These are phyloP conservation scores for Galeruca laticollis DNA, from an alignment of 2,888 invertebrate species.

Conservation along the genomic window DNA sequence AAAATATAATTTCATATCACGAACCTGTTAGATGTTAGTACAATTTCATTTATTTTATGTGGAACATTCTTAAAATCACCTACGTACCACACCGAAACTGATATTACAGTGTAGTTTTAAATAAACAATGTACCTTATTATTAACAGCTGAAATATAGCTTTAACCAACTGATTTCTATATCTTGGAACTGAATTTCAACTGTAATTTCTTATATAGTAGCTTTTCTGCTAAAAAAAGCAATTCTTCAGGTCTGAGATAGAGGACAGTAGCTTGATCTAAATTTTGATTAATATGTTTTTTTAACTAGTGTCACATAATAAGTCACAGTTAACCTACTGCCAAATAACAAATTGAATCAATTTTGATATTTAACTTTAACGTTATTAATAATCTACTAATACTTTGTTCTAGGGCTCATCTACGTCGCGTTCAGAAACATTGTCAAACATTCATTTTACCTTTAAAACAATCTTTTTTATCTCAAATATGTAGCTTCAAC, in stretches of 20 bases:
- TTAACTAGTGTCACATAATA: conserved; percentile 26
- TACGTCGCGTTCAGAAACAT: no score
- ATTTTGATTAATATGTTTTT: conserved; percentile 15
- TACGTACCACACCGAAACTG: conserved; percentile 38
- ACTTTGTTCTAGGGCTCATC: no score
- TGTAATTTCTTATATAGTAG: conserved; percentile 13
- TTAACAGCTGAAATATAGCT: conserved; percentile 28
- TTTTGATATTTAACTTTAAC: no score
- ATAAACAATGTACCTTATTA: conserved; percentile 46
- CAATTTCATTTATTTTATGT: no score
- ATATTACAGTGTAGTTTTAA: conserved; percentile 54
- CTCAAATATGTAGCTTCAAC: no score
- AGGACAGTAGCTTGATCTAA: conserved; percentile 21
- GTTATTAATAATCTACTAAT: no score
- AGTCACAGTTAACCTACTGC: conserved; percentile 20
- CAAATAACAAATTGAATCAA: background rate
- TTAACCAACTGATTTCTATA: conserved; percentile 27
- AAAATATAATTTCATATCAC: no score
- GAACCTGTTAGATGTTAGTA: no score
- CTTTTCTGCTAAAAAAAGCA: conserved; percentile 23
- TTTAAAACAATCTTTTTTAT: no score
- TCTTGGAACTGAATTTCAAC: conserved; percentile 32
- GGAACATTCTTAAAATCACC: background rate
- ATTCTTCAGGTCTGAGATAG: conserved; percentile 23
- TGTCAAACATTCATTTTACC: no score